Evolutionary conservation across 1,140 invertebrate species (phyloP).

Genomic region (Drosophila subobscura): DNA sequence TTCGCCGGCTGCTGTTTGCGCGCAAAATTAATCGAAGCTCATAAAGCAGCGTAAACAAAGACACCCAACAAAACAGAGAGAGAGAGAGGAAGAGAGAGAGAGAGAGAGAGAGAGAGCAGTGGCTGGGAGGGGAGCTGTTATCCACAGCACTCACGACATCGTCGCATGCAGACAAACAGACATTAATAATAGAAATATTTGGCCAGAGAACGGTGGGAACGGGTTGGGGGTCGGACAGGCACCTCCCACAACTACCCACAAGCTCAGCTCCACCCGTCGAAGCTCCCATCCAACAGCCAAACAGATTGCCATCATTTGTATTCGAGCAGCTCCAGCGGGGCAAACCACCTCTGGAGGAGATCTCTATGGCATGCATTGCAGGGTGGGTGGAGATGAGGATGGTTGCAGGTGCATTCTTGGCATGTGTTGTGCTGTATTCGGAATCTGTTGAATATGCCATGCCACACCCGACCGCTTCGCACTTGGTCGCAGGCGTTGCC

Average conservation of each 20-base stretch:
- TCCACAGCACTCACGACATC: slow-evolving; percentile 39
- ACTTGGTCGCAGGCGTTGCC: too few species aligned
- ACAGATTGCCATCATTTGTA: slow-evolving; percentile 75
- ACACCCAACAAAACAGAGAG: slow-evolving; percentile 20
- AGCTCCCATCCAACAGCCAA: slow-evolving; percentile 20
- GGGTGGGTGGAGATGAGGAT: too few species aligned
- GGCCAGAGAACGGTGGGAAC: slow-evolving; percentile 32
- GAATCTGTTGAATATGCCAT: too few species aligned
- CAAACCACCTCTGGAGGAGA: slow-evolving; percentile 20
- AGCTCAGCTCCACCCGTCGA: background rate
- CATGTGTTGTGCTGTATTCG: too few species aligned
- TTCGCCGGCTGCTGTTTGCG: slow-evolving; percentile 50
- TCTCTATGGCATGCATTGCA: too few species aligned
- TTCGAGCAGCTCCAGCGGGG: slow-evolving; percentile 29
- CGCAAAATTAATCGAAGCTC: slow-evolving; percentile 75
- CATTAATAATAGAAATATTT: slow-evolving; percentile 79
- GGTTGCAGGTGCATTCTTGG: too few species aligned
- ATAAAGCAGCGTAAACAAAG: slow-evolving; percentile 73
- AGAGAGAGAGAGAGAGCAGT: background rate
- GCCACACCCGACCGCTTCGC: too few species aligned
- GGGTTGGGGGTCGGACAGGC: too few species aligned
- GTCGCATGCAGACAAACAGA: slow-evolving; percentile 78
- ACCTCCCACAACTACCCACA: slow-evolving; percentile 7
- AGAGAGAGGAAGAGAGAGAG: background rate
- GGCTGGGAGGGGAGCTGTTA: background rate